Evolutionary conservation across 2,888 invertebrate species (phyloP).

Genomic region (Leptothorax acervorum): DNA sequence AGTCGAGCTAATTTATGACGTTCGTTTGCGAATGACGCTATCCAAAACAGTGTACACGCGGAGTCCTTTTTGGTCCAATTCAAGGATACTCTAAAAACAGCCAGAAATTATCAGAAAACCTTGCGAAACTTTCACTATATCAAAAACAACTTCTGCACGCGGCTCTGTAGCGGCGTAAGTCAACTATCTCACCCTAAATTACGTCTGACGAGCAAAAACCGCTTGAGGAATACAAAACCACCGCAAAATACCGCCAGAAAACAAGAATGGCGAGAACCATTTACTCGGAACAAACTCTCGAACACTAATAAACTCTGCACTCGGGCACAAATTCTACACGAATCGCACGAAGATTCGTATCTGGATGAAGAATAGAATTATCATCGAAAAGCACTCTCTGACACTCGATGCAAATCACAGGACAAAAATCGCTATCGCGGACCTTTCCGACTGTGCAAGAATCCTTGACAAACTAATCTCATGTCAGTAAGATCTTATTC

Average conservation of each 20-base stretch:
- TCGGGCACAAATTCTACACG: background rate
- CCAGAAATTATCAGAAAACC: constrained; percentile 26
- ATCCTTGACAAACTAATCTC: constrained; percentile 13
- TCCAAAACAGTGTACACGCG: constrained; percentile 37
- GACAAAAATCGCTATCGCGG: constrained; percentile 22
- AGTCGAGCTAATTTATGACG: constrained; percentile 8
- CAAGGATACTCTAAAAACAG: constrained; percentile 22
- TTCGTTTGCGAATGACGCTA: constrained; percentile 37
- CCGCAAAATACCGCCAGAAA: background rate
- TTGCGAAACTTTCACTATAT: background rate
- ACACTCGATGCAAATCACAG: background rate
- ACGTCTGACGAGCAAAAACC: constrained; percentile 7
- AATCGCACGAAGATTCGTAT: constrained; percentile 28
- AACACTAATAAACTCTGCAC: background rate
- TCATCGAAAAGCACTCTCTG: background rate
- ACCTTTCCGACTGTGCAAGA: constrained; percentile 46
- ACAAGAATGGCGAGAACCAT: constrained; percentile 3
- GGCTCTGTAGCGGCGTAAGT: constrained; percentile 34
- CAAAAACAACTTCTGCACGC: constrained; percentile 12
- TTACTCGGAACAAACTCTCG: constrained; percentile 11
- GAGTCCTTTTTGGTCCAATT: constrained; percentile 46
- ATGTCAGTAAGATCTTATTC: background rate
- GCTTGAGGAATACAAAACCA: background rate
- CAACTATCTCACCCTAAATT: background rate
- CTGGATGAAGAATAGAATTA: constrained; percentile 8